A percentile compares a stretch with the other conserved stretches of the same genome.
Evolutionary conservation across 2,797 vertebrate genomes (phyloP).

Genomic region (Scolopax bukidnonensis): DNA sequence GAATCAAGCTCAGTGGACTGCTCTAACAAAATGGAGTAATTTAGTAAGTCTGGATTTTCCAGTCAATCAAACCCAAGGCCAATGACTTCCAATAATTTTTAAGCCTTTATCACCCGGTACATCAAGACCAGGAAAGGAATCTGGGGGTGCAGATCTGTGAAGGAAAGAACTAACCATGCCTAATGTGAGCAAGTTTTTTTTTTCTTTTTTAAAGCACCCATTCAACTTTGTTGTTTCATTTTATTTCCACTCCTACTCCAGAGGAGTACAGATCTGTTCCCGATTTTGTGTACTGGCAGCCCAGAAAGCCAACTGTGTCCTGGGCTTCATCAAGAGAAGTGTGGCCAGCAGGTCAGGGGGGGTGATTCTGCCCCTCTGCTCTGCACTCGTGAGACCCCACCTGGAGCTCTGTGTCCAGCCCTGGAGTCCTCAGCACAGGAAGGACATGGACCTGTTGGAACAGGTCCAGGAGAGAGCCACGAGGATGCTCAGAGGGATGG

Average conservation of each 20-base stretch:
- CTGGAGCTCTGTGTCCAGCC: no score
- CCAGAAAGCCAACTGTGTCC: no score
- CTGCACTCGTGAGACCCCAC: no score
- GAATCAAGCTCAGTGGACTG: conserved; percentile 17
- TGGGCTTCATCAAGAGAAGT: no score
- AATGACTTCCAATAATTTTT: not conserved
- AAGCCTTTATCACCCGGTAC: conserved; percentile 13
- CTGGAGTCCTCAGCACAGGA: no score
- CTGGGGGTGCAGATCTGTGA: not conserved
- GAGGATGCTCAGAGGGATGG: no score
- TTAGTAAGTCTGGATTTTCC: conserved; percentile 42
- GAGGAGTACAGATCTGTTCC: not conserved
- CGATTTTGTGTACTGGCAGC: not conserved
- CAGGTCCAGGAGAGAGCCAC: no score
- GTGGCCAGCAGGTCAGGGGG: no score
- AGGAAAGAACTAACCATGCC: not conserved
- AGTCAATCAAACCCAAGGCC: conserved; percentile 16
- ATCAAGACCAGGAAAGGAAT: not conserved
- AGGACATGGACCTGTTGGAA: no score
- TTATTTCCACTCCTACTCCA: not conserved
- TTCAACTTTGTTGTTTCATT: not conserved
- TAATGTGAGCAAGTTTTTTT: not conserved
- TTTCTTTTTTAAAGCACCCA: not conserved
- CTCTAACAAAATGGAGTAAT: conserved; percentile 11
- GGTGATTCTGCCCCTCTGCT: no score